Evolutionary conservation across 2,888 invertebrate genomes (phyloP).

Genomic region (Xestia rhomboidea): DNA sequence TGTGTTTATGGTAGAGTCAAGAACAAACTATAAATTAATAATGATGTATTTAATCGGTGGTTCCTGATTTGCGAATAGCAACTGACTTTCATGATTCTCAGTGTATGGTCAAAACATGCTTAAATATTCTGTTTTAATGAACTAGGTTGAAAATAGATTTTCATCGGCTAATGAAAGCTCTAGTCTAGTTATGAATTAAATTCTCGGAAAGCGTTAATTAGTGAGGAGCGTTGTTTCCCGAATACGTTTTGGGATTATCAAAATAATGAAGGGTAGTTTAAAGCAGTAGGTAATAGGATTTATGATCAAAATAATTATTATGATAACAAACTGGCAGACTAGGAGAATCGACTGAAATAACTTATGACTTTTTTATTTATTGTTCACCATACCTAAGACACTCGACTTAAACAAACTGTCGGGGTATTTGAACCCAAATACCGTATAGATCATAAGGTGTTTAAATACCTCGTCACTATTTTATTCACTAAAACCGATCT

Average conservation of each 20-base stretch:
- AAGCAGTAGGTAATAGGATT: not conserved
- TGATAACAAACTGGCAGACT: not conserved
- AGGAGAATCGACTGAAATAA: no score
- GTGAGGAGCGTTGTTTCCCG: not conserved
- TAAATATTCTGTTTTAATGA: not conserved
- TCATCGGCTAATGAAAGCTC: constrained; percentile 17
- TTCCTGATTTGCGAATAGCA: not conserved
- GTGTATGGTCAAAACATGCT: not conserved
- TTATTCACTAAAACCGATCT: not conserved
- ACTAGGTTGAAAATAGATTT: not conserved
- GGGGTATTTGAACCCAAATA: not conserved
- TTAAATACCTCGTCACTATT: not conserved
- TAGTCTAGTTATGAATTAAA: not conserved
- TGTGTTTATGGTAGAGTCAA: no score
- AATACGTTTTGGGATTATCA: not conserved
- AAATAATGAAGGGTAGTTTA: not conserved
- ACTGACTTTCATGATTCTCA: not conserved
- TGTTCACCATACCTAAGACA: not conserved
- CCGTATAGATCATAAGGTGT: no score
- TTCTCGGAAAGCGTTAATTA: constrained; percentile 29
- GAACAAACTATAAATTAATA: no score
- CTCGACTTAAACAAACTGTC: not conserved
- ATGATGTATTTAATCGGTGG: no score
- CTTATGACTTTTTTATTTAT: not conserved
- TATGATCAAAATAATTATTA: not conserved